phyloP scores from a whole-genome alignment of 2,797 vertebrate genomes.

The Hozukius guyotensis region DNA sequence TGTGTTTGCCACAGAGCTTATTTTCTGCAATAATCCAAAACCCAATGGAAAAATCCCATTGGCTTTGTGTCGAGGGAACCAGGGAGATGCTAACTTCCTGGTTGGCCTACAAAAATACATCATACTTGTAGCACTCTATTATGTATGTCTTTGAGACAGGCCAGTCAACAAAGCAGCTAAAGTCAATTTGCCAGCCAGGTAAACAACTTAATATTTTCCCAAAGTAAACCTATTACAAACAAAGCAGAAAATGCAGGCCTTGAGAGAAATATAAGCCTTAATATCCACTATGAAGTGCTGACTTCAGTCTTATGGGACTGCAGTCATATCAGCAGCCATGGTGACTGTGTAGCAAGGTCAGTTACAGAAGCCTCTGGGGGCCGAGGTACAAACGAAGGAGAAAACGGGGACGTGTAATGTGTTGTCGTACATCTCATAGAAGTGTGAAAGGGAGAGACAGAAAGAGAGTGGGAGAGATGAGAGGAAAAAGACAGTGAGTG shows the following conservation, averaged over 20 bases:
- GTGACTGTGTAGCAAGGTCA: slow-evolving; percentile 27
- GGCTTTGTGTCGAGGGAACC: no score
- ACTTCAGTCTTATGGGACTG: slow-evolving; percentile 3
- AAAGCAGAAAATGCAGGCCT: not conserved
- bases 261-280: not conserved
- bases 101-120: no score
- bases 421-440: not conserved
- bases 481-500: not conserved
- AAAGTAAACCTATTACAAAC: not conserved
- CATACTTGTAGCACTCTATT: not conserved
- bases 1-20: no score
- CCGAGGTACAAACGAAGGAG: slow-evolving; percentile 17
- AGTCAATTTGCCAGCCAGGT: not conserved
- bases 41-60: no score
- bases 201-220: not conserved
- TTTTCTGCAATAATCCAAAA: no score
- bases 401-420: not conserved
- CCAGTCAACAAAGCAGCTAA: not conserved
- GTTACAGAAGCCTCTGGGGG: not conserved
- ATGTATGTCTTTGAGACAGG: not conserved
- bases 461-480: not conserved
- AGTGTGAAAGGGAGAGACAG: not conserved
- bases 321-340: not conserved
- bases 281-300: slow-evolving; percentile 14
- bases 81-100: no score